phyloP scores from a whole-genome alignment of 2,888 invertebrate species.

The Yponomeuta malinellus region DNA sequence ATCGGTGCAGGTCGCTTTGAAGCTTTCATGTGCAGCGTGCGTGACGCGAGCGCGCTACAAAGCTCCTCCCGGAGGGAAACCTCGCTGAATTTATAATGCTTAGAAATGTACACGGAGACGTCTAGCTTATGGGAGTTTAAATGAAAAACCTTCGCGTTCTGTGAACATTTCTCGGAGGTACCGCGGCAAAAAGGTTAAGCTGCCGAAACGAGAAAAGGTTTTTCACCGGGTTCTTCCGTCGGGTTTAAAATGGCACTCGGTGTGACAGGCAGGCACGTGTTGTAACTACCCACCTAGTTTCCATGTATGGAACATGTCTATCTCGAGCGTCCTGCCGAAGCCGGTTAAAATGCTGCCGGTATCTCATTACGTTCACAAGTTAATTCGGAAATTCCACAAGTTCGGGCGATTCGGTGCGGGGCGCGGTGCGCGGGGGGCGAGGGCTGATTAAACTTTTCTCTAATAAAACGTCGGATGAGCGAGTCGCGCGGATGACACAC shows the following conservation, averaged over 20 bases:
- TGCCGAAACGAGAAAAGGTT: background rate
- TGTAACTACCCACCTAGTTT: too few relatives aligned
- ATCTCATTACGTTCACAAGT: slow-evolving; percentile 32
- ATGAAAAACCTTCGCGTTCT: background rate
- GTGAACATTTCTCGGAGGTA: background rate
- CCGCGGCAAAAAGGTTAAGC: background rate
- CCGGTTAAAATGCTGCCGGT: slow-evolving; percentile 1
- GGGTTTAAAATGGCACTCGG: too few relatives aligned
- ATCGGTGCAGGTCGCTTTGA: slow-evolving; percentile 1
- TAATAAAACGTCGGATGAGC: slow-evolving; percentile 29
- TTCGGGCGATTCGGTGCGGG: slow-evolving; percentile 15
- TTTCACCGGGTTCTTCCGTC: background rate
- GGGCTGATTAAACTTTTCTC: slow-evolving; percentile 36
- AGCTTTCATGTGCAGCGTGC: slow-evolving; percentile 4
- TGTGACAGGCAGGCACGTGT: too few relatives aligned
- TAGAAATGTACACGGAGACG: slow-evolving; percentile 7
- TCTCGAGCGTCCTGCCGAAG: too few relatives aligned
- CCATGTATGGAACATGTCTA: too few relatives aligned
- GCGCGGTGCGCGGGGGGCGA: slow-evolving; percentile 17
- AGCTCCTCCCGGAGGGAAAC: background rate
- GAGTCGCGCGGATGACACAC: background rate
- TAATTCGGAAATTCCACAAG: slow-evolving; percentile 33
- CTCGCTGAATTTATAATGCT: slow-evolving; percentile 5
- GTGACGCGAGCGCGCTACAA: background rate
- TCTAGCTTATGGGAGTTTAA: slow-evolving; percentile 1